These are phyloP conservation scores for Nycticryphes semicollaris DNA, from an alignment of 2,113 vertebrate genomes.

Conservation along the genomic window DNA sequence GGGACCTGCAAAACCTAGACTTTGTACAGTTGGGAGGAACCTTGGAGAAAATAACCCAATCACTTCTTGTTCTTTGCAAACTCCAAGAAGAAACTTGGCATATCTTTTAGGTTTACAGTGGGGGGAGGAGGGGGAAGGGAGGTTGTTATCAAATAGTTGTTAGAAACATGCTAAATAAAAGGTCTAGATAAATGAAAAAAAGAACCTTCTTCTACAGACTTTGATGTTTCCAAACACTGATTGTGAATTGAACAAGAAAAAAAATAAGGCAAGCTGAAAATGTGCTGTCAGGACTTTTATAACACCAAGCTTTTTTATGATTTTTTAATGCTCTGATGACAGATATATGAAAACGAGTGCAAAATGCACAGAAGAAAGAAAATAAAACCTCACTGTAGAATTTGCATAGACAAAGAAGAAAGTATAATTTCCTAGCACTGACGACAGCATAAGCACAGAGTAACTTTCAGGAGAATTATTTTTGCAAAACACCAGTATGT, in stretches of 20 bases:
- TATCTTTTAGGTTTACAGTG: not conserved
- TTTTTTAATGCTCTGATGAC: slow-evolving; percentile 69
- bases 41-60: not conserved
- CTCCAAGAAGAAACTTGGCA: not conserved
- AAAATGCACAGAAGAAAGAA: slow-evolving; percentile 57
- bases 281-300: slow-evolving; percentile 49
- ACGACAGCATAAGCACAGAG: not conserved
- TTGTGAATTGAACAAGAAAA: slow-evolving; percentile 42
- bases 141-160: not conserved
- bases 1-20: not conserved
- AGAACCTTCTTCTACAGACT: not conserved
- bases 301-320: slow-evolving; percentile 57
- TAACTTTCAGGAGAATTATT: slow-evolving; percentile 68
- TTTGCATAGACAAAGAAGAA: slow-evolving; percentile 36
- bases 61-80: not conserved
- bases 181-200: not conserved
- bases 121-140: not conserved
- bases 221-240: slow-evolving; percentile 56
- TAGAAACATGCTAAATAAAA: slow-evolving; percentile 43
- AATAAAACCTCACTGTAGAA: slow-evolving; percentile 36
- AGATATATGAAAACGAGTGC: slow-evolving; percentile 57
- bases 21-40: not conserved
- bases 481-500: slow-evolving; percentile 65
- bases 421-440: slow-evolving; percentile 26
- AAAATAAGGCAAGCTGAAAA: slow-evolving; percentile 47